Conservation (phyloP, 1,140 invertebrate species). For the Micrasema minimum region DNA sequence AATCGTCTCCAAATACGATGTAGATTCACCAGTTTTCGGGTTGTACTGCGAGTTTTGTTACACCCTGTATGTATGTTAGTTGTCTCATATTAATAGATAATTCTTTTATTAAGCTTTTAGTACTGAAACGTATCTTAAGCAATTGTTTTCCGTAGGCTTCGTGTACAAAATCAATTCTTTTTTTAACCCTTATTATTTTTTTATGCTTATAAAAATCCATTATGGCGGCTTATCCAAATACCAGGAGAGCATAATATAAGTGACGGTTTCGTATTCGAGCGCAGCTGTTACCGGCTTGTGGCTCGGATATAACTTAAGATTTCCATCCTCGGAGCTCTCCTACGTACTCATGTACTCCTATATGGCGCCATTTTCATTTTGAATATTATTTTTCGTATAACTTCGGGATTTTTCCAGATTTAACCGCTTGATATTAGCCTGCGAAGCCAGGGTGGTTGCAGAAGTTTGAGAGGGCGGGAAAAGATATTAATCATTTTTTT, state of each 20-base stretch:
- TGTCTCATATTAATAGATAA: too few relatives aligned
- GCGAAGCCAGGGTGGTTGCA: constrained; percentile 13
- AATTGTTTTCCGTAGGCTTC: too few relatives aligned
- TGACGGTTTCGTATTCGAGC: constrained; percentile 40
- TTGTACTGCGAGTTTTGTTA: too few relatives aligned
- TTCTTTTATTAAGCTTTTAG: too few relatives aligned
- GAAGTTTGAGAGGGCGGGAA: constrained; percentile 31
- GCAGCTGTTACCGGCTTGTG: constrained; percentile 42
- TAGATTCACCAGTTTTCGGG: too few relatives aligned
- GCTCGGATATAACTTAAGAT: constrained; percentile 45
- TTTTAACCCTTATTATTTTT: constrained; percentile 40
- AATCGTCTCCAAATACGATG: too few relatives aligned
- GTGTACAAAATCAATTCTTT: constrained; percentile 33
- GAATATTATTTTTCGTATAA: constrained; percentile 53
- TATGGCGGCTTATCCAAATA: constrained; percentile 46
- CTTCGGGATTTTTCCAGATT: constrained; percentile 53
- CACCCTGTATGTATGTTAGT: too few relatives aligned
- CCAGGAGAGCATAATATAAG: constrained; percentile 40
- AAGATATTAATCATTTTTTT: constrained; percentile 38
- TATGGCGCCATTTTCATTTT: constrained; percentile 51
- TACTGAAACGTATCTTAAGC: too few relatives aligned
- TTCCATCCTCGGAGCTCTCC: constrained; percentile 19
- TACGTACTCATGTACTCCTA: constrained; percentile 44
- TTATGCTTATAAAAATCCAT: constrained; percentile 42
- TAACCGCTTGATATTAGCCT: constrained; percentile 46